These are phyloP conservation scores for Hemiprocne comata DNA, from an alignment of 2,113 vertebrate species.

Conservation along the genomic window DNA sequence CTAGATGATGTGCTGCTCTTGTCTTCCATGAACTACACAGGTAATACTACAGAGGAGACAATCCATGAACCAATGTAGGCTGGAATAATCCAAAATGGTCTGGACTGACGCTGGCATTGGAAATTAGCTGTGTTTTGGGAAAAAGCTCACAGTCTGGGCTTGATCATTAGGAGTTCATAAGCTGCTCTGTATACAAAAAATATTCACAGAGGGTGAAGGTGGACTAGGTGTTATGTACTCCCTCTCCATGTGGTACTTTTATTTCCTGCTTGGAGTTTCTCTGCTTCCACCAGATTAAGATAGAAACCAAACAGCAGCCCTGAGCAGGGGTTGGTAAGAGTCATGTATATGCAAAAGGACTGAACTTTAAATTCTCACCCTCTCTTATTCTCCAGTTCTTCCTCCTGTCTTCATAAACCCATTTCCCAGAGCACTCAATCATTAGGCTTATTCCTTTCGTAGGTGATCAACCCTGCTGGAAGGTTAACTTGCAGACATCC, in stretches of 20 bases:
- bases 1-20: background rate
- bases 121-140: background rate
- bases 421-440: background rate
- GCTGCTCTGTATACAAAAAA: background rate
- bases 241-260: fast-evolving
- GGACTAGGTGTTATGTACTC: background rate
- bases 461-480: background rate
- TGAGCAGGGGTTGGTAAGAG: background rate
- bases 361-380: background rate
- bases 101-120: background rate
- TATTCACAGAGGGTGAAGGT: background rate
- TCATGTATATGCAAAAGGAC: background rate
- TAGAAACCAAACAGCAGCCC: background rate
- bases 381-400: background rate
- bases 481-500: constrained; percentile 28
- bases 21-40: background rate
- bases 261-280: background rate
- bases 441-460: background rate
- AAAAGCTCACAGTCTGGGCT: background rate
- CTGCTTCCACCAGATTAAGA: background rate
- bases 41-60: background rate
- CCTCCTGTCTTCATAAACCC: background rate
- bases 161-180: background rate
- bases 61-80: background rate
- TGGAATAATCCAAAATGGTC: background rate